Conservation (phyloP, 2,888 invertebrate species). For the Harmothoe impar region DNA sequence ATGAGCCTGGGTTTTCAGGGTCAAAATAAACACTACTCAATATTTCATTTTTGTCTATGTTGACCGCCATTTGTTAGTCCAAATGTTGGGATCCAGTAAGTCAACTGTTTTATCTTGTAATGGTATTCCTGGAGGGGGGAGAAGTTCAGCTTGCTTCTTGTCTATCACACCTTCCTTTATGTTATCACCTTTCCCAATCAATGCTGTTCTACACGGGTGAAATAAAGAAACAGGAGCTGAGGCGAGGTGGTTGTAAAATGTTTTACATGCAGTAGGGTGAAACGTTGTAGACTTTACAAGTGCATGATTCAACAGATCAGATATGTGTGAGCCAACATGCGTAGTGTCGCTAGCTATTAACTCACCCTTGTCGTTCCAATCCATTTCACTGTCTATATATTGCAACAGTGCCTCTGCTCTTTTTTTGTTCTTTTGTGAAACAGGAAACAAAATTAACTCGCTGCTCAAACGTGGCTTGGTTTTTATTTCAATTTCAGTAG, state of each 20-base stretch:
- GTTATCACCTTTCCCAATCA: neutral
- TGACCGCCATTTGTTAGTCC: neutral
- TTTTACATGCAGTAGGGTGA: neutral
- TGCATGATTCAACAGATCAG: neutral
- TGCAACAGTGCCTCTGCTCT: neutral
- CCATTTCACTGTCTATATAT: neutral
- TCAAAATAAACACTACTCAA: neutral
- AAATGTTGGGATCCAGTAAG: neutral
- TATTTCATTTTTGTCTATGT: too few relatives aligned
- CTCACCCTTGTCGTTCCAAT: neutral
- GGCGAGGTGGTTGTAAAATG: neutral
- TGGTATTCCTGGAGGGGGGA: neutral
- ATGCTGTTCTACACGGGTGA: neutral
- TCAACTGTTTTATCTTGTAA: neutral
- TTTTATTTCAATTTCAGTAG: neutral
- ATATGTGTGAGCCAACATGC: neutral
- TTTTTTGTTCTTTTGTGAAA: neutral
- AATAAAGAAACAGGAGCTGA: neutral
- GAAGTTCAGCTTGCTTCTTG: too few relatives aligned
- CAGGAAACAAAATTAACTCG: neutral
- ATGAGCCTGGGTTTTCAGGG: neutral
- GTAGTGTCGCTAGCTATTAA: neutral
- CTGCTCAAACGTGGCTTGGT: neutral
- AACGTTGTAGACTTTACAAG: neutral
- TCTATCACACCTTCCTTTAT: too few relatives aligned